A percentile compares a stretch with the other conserved stretches of the same genome.
Conservation (phyloP, 1,140 invertebrate species). For the Drosophila grimshawi region DNA sequence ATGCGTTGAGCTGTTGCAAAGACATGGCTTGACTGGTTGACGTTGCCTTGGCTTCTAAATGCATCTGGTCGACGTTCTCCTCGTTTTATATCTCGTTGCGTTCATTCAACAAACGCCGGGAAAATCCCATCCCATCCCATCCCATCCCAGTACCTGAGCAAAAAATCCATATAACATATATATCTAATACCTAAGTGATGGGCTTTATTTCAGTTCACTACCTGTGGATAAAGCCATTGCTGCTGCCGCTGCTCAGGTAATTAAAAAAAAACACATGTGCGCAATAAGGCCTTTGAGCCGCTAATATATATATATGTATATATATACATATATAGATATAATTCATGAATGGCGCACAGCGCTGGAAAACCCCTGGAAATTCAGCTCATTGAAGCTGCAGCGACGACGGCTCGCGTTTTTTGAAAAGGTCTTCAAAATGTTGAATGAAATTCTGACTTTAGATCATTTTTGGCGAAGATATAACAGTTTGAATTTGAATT, state of each 20-base stretch:
- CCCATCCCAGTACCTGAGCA: background rate
- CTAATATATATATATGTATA: too few species aligned
- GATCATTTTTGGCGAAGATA: too few species aligned
- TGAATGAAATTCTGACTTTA: too few species aligned
- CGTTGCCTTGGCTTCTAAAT: constrained; percentile 55
- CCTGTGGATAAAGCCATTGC: constrained; percentile 20
- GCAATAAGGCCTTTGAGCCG: constrained; percentile 11
- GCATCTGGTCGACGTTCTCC: background rate
- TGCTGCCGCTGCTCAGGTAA: constrained; percentile 42
- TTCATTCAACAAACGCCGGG: constrained; percentile 52
- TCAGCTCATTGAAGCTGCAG: constrained; percentile 56
- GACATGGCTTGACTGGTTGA: constrained; percentile 29
- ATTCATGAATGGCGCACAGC: constrained; percentile 62
- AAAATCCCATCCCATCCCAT: constrained; percentile 39
- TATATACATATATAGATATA: background rate
- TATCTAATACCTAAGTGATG: too few species aligned
- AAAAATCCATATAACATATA: too few species aligned
- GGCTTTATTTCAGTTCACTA: constrained; percentile 22
- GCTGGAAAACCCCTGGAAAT: constrained; percentile 70
- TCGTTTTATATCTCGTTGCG: constrained; percentile 47
- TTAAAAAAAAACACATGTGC: constrained; percentile 65
- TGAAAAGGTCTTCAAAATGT: too few species aligned
- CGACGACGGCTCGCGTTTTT: background rate
- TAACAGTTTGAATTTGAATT: too few species aligned
- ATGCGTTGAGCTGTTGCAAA: background rate